Base-by-base conservation (phyloP, 2,113 vertebrate species). In the Limanda limanda region DNA sequence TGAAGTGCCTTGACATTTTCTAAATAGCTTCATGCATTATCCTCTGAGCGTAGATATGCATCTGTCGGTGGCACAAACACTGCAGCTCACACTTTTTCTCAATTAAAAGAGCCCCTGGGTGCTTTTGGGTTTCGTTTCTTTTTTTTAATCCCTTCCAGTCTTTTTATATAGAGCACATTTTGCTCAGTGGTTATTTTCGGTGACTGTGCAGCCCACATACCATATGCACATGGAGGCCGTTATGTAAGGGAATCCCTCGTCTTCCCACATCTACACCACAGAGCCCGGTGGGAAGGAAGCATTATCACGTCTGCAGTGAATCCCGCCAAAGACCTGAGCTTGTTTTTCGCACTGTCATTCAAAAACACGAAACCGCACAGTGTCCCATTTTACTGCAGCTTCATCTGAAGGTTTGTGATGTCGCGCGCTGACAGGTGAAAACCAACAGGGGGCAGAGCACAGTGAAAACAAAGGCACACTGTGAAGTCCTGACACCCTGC, bases 11-110 rank as follows among this genome's bases (percentile, higher is more conserved):
- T 24, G 40, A 70, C 51, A 3, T 51, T 82, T 76, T 81, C 21
- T 4, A 73, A 78, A 76, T 47, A 59, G 83, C 60, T 73, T 63
- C 59, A 73, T 74, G 56, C n/a, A 60, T 82, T 59, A 82, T 74
- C 70, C 61, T 79, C 68, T 51, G 64, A 78, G 73, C 57, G 6
- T 20, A 83, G 76, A 87, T 86, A 73, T 42, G 20, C 60, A 85
- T 86, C 79, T 79, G 27, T 61, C 18, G 3, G 54, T 72, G 63
- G 57, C 74, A 37, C 69, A 68, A 60, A 83, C 20, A 57, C 65
- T 59, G 59, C n/a, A 57, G 51, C 75, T 73, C 56, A 52, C 57
- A 24, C 37, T 70, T 58, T 51, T 68, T 66, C 68, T 73, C 42
- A 73, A 76, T 82, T 73, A 70, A 59, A 83, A 68, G 51, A 47